A percentile compares a stretch with the other conserved stretches of the same genome.
Evolutionary conservation across 2,113 vertebrate genomes (phyloP).

Genomic region (Aldabrachelys gigantea): DNA sequence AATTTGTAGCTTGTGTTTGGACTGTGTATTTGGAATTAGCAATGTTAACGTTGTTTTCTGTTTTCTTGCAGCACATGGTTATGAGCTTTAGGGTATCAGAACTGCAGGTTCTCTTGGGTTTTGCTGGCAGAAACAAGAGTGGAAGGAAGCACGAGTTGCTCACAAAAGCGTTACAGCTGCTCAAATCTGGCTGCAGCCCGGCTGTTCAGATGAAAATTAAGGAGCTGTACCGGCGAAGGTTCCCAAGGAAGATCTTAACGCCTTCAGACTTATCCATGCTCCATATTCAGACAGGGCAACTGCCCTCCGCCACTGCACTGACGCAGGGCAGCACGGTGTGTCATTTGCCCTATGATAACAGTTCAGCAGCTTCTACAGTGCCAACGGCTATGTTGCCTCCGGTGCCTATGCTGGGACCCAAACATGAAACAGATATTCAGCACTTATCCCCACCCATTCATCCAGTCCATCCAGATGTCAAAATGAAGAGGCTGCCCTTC

Average conservation of each 20-base stretch:
- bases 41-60: accelerated
- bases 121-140: constrained; percentile 79
- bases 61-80: constrained; percentile 77
- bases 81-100: constrained; percentile 82
- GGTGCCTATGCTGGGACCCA: constrained; percentile 66
- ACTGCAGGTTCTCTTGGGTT: constrained; percentile 80
- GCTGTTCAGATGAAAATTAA: constrained; percentile 82
- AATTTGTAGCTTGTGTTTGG: neutral
- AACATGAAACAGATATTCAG: constrained; percentile 74
- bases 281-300: constrained; percentile 62
- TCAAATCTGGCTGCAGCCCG: constrained; percentile 74
- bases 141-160: constrained; percentile 80
- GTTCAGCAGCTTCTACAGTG: constrained; percentile 33
- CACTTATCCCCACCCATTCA: constrained; percentile 69
- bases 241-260: constrained; percentile 75
- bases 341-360: constrained; percentile 51
- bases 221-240: constrained; percentile 79
- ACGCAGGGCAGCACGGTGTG: neutral
- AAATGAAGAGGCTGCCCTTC: constrained; percentile 79
- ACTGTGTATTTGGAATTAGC: accelerated
- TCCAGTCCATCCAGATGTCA: constrained; percentile 80
- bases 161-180: constrained; percentile 73
- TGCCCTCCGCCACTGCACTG: constrained; percentile 60
- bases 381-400: constrained; percentile 61
- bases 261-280: constrained; percentile 75